A percentile compares a stretch with the other conserved stretches of the same genome.
phyloP scores from a whole-genome alignment of 92 coral and sea anemone genomes.

The Palythoa grandiflora region DNA sequence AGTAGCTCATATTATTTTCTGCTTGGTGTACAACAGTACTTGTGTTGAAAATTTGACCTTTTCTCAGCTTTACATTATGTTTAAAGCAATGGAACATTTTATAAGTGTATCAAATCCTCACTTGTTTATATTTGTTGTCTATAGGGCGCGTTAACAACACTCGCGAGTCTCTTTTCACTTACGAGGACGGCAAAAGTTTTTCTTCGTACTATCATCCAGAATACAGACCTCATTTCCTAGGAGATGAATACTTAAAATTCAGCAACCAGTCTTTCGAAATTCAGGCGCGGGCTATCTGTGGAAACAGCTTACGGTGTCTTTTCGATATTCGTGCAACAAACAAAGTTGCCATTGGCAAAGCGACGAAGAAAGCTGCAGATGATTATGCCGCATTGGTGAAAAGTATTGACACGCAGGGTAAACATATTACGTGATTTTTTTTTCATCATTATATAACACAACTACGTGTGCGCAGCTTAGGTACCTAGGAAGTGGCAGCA shows the following conservation, averaged over 20 bases:
- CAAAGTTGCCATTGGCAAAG: slow-evolving; percentile 72
- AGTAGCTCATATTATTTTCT: too few species aligned
- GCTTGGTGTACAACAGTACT: too few species aligned
- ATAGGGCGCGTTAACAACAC: slow-evolving; percentile 25
- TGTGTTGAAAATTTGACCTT: too few species aligned
- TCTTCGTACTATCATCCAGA: slow-evolving; percentile 49
- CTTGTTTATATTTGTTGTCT: background rate
- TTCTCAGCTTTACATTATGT: too few species aligned
- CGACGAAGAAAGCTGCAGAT: slow-evolving; percentile 54
- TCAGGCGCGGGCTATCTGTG: slow-evolving; percentile 70
- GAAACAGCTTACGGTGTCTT: slow-evolving; percentile 72
- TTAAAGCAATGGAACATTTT: too few species aligned
- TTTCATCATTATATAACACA: background rate
- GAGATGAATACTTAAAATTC: slow-evolving; percentile 53
- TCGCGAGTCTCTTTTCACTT: slow-evolving; percentile 66
- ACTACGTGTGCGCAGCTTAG: too few species aligned
- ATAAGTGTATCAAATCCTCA: too few species aligned
- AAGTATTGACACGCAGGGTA: slow-evolving; percentile 55
- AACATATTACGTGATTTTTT: too few species aligned
- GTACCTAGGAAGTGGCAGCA: too few species aligned
- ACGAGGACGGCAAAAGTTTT: slow-evolving; percentile 56
- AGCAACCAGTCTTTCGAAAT: slow-evolving; percentile 52
- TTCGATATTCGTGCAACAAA: slow-evolving; percentile 78
- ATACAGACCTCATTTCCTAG: slow-evolving; percentile 75
- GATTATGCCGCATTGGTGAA: slow-evolving; percentile 60